phyloP scores from a whole-genome alignment of 2,113 vertebrate species.

The Porphyrio hochstetteri region DNA sequence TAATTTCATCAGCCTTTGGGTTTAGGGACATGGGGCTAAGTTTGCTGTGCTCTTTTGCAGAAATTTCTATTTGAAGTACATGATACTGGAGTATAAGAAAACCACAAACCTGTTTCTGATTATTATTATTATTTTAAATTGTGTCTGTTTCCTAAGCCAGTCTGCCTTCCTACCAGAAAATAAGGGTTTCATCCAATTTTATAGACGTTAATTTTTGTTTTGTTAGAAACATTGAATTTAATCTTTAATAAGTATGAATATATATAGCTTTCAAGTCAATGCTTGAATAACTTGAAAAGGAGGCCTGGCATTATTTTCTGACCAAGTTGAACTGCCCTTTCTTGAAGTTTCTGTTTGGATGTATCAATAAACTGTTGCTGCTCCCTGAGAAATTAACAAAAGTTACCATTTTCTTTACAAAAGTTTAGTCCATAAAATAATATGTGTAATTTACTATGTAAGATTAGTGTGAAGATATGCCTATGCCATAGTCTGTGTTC shows the following conservation, averaged over 20 bases:
- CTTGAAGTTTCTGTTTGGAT: neutral
- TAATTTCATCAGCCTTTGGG: neutral
- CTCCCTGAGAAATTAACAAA: neutral
- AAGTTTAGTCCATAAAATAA: neutral
- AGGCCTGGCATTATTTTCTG: neutral
- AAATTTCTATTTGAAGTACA: neutral
- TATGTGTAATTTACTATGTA: neutral
- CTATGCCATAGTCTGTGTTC: neutral
- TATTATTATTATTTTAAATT: neutral
- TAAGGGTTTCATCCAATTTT: neutral
- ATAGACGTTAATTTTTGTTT: neutral
- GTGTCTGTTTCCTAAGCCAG: neutral
- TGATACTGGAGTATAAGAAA: neutral
- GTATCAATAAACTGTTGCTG: neutral
- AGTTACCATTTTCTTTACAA: accelerated
- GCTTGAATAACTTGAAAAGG: neutral
- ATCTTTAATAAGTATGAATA: neutral
- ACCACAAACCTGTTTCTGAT: neutral
- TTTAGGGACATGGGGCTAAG: neutral
- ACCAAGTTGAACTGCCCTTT: neutral
- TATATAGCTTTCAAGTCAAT: neutral
- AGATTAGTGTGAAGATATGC: neutral
- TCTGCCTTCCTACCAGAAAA: neutral
- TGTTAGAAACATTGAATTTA: neutral
- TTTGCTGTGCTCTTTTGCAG: neutral